Evolutionary conservation across 2,888 invertebrate genomes (phyloP), one percentile per base, ranked within the genome.

Genomic region (Lymantria monacha): DNA sequence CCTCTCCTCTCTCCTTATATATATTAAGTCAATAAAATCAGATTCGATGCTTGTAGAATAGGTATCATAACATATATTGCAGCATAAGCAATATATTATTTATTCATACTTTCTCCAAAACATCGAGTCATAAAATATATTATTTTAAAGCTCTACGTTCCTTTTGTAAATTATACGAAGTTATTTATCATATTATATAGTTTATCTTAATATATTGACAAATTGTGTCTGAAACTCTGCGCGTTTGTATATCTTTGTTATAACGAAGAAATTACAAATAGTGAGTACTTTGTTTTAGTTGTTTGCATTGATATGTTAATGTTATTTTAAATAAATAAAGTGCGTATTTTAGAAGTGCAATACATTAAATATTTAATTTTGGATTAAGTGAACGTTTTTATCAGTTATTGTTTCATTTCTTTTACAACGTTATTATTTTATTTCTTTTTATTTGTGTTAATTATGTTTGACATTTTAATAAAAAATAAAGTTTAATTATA

Each of bases 181-280:
- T 48, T 52, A 46, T 48, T 31, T 48, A 46, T 52, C 37, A 48
- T 44, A 47, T 44, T 37, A 13, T 13, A 8, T 7, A 33, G 33
- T 48, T 42, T 48, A 36, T 44, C 42, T 15, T 10, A 47, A 30
- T 40, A 44, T 61, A 46, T 57, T 64, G 65, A 67, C 51, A 61
- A 65, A 65, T 53, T 51, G 58, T 48, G 58, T 67, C 62, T 56
- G 51, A 45, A 46, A 48, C 48, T 52, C 30, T 37, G 9, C 33
- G 12, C 42, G 8, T 37, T n/a, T 46, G 67, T 49, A 48, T 57
- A 55, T 30, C 33, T 22, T 45, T 63, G 51, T 51, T 54, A 37
- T 38, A 53, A 58, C 54, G 52, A 36, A 54, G 55, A 49, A 55
- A 55, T 41, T 46, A 48, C 57, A 44, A n/a, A 10, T 58, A 54